Evolutionary conservation across 1,140 invertebrate genomes (phyloP).

Genomic region (Pachypsylla venusta): DNA sequence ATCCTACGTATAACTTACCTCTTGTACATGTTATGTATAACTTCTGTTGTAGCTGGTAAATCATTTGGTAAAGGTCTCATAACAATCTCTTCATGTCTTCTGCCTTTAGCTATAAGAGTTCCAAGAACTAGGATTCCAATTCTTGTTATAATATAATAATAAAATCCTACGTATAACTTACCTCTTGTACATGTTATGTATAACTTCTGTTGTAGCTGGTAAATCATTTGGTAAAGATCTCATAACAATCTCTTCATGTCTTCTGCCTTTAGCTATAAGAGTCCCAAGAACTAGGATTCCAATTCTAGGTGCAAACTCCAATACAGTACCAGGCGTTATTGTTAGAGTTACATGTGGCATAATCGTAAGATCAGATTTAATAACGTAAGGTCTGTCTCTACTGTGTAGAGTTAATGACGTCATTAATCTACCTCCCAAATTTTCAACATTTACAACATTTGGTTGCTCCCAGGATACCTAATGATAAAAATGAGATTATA

Average conservation of each 20-base stretch:
- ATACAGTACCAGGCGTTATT: slow-evolving; percentile 74
- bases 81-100: slow-evolving; percentile 57
- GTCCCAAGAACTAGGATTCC: slow-evolving; percentile 91
- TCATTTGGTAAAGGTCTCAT: slow-evolving; percentile 47
- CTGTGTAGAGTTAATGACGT: slow-evolving; percentile 52
- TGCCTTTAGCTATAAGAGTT: slow-evolving; percentile 64
- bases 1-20: not conserved
- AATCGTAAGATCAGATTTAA: slow-evolving; percentile 86
- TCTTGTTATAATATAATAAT: not conserved
- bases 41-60: not conserved
- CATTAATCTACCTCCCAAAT: slow-evolving; percentile 69
- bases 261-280: slow-evolving; percentile 61
- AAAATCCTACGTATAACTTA: not conserved
- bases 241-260: slow-evolving; percentile 69
- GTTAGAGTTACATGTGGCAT: slow-evolving; percentile 82
- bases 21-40: slow-evolving; percentile 2
- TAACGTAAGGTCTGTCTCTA: slow-evolving; percentile 55
- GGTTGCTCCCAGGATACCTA: slow-evolving; percentile 38
- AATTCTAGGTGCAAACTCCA: slow-evolving; percentile 93
- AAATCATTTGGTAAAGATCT: slow-evolving; percentile 36
- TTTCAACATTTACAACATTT: slow-evolving; percentile 41
- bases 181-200: slow-evolving; percentile 6
- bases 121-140: slow-evolving; percentile 80
- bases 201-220: not conserved
- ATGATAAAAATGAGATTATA: not conserved